Evolutionary conservation across 2,888 invertebrate species (phyloP).

Genomic region (Cephus runcator): DNA sequence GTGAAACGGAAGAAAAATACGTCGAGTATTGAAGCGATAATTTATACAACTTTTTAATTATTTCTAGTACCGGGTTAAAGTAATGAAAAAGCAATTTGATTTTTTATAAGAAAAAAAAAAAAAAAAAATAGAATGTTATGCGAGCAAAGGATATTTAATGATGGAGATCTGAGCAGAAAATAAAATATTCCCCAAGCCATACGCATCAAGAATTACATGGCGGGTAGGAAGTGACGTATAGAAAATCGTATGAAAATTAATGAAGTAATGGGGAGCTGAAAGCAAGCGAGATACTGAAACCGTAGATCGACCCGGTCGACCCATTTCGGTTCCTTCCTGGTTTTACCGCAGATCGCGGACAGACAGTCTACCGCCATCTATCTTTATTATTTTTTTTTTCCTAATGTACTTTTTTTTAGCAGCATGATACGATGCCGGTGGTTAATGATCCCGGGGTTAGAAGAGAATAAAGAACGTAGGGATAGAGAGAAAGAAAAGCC

Average conservation of each 20-base stretch:
- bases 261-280: background rate
- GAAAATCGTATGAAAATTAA: background rate
- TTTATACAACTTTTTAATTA: background rate
- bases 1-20: background rate
- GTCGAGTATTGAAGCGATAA: background rate
- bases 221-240: background rate
- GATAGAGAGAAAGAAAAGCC: background rate
- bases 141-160: background rate
- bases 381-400: background rate
- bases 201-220: background rate
- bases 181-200: background rate
- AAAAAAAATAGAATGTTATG: background rate
- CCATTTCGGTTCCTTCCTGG: background rate
- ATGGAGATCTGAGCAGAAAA: background rate
- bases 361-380: background rate
- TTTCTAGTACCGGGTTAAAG: background rate
- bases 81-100: background rate
- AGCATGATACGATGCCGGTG: background rate
- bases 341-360: background rate
- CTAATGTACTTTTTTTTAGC: background rate
- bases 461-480: background rate
- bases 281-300: background rate
- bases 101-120: background rate
- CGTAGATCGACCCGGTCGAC: background rate
- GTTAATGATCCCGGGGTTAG: background rate